Percentiles rank a stretch among this genome's conserved stretches.
These are phyloP conservation scores for Leucoraja ocellata DNA, from an alignment of 2,797 vertebrate species.

Conservation along the genomic window DNA sequence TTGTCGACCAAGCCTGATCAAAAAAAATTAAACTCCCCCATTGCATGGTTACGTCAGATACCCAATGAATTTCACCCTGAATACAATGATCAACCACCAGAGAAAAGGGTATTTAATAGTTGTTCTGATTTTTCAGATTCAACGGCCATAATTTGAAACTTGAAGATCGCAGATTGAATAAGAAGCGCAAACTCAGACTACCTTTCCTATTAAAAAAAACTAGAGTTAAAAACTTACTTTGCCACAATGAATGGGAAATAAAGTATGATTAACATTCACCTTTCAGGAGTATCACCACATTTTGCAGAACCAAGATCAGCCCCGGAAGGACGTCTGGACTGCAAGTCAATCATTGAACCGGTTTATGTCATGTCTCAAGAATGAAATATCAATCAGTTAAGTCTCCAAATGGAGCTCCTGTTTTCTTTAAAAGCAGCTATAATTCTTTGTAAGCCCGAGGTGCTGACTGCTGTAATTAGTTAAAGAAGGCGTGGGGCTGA, in stretches of 20 bases:
- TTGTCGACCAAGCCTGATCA: background rate
- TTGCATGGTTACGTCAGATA: background rate
- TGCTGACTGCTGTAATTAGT: slow-evolving; percentile 30
- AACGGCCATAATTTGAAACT: background rate
- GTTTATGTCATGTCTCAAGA: slow-evolving; percentile 36
- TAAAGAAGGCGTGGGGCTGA: slow-evolving; percentile 19
- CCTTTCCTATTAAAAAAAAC: background rate
- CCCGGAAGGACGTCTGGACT: background rate
- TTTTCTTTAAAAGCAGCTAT: slow-evolving; percentile 33
- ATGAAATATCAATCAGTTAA: slow-evolving; percentile 16
- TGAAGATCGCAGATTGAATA: background rate
- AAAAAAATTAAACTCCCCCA: background rate
- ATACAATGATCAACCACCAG: background rate
- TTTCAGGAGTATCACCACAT: background rate
- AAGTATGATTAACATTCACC: background rate
- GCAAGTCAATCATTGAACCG: slow-evolving; percentile 11
- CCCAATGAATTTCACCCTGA: background rate
- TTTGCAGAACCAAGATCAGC: background rate
- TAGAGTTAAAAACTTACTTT: background rate
- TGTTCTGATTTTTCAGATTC: background rate
- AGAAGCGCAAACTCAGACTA: background rate
- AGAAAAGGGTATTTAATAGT: background rate
- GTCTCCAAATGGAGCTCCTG: slow-evolving; percentile 12
- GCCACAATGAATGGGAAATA: background rate
- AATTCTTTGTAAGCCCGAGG: slow-evolving; percentile 6